Percentiles rank a stretch among this genome's conserved stretches.
phyloP scores from a whole-genome alignment of 2,113 vertebrate species.

The Sinocyclocheilus grahami region DNA sequence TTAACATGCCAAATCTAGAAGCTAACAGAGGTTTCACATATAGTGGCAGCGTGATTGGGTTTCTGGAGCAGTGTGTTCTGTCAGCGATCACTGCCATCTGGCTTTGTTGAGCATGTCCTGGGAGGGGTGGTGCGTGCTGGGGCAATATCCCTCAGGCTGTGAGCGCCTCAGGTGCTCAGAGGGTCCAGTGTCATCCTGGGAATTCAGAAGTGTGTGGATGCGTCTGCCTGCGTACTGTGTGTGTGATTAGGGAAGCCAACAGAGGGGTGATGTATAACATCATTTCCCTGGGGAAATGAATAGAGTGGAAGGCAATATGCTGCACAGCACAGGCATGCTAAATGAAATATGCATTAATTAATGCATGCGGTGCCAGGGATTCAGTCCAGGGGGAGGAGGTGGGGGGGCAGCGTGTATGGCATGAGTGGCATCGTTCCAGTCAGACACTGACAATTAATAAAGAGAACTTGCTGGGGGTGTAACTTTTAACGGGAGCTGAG shows the following conservation, averaged over 20 bases:
- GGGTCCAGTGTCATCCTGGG: conserved; percentile 25
- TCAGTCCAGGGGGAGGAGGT: not conserved
- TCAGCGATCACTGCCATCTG: conserved; percentile 39
- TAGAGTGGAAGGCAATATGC: conserved; percentile 33
- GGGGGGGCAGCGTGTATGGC: not conserved
- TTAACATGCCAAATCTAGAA: conserved; percentile 2
- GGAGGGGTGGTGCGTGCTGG: not conserved
- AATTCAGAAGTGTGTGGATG: conserved; percentile 19
- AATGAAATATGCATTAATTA: conserved; percentile 55
- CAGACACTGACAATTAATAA: conserved; percentile 41
- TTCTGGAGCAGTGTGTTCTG: conserved; percentile 5
- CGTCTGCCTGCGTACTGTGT: not conserved
- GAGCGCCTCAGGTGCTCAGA: conserved; percentile 49
- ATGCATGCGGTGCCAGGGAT: conserved; percentile 11
- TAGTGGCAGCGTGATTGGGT: conserved; percentile 3
- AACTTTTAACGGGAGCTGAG: not conserved
- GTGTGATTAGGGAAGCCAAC: conserved; percentile 2
- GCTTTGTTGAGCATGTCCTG: conserved; percentile 11
- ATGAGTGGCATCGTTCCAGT: conserved; percentile 23
- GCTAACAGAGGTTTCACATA: not conserved
- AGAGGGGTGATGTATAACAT: conserved; percentile 38
- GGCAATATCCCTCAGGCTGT: not conserved
- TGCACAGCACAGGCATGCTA: conserved; percentile 29
- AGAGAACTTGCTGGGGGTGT: conserved; percentile 3
- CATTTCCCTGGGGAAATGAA: not conserved